Base-by-base conservation (phyloP, 2,797 vertebrate genomes). In the Champsocephalus esox region DNA sequence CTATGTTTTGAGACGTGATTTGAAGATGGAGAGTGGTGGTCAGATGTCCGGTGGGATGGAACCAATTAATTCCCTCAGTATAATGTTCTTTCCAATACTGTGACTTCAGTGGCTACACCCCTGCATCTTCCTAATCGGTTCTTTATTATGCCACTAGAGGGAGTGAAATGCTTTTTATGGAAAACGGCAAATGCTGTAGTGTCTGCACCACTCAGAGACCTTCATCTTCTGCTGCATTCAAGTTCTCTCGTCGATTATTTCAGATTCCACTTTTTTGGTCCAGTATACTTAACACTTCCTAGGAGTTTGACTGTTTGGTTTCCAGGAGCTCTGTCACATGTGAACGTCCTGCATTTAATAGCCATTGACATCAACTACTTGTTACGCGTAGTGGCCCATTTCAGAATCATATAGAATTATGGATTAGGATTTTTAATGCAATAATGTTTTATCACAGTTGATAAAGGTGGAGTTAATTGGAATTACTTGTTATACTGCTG, bases 71-170 rank as follows among this genome's bases (percentile, higher is more conserved):
- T 14, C 21, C 13, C 66, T 54, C 1, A 59, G 12, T 41, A 41
- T 28, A 43, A 55, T 48, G 5, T 21, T 43, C 21, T 50, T 61
- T 28, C 1, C 9, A 46, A 0, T 14, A 16, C 3, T 54, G 12
- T 52, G 13, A 57, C 9, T 54, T 43, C 14, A 16, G 4, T 43
- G 21, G 1, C 4, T 2, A 17, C 9, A 16, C 14, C 7, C 2
- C 28, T 28, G 1, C 4, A 41, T 51, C 14, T 41, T 43, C 57
- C n/a, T 52, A 17, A 7, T 61, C 11, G 64, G 24, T 66, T 12
- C 48, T 43, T 67, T 16, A 21, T 54, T 48, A 0, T 3, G 0
- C 83, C 88, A 87, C 85, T 79, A 80, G 79, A 72, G 79, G 77
- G 79, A 73, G 65, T 59, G 49, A 78, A 65, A 60, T 44, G 57